Base-by-base conservation (phyloP, 2,113 vertebrate genomes). In the Corapipo altera region DNA sequence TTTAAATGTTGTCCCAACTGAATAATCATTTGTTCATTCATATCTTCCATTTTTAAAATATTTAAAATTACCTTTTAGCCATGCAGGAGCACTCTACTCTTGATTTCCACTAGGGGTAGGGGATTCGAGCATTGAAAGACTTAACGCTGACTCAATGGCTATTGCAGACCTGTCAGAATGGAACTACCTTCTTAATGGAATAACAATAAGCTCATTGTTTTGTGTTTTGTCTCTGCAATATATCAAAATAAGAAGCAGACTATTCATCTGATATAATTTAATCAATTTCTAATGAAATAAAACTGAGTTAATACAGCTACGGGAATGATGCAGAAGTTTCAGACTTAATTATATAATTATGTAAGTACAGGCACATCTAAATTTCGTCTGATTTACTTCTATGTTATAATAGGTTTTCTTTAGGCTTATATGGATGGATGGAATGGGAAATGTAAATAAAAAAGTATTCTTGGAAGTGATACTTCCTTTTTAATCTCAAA, bases 161-260 rank as follows among this genome's bases (percentile, higher is more conserved):
- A 9, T 41, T 86, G 33, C 39, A 91, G 64, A 80, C 3, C 26
- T 44, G 20, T 28, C 62, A 82, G 59, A 94, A 80, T 18, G 21
- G 43, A 88, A 18, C 11, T 33, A 37, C 28, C 8, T 55, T 74
- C 71, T 52, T 16, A 61, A 52, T 69, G 21, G 48, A 67, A 79
- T 39, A 8, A 44, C 24, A 0, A 0, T 27, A 62, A 88, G 2
- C 20, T 65, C 26, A 23, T 35, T 6, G 17, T 33, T 85, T 84
- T 69, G 8, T 85, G 24, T 59, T 87, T 82, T 94, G 39, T 49
- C 61, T 69, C 37, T 91, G 44, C 14, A 58, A 24, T 49, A 27
- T 5, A 3, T 52, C 54, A 89, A 89, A 91, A 82, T 66, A 21
- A 79, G 75, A 92, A 32, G 6, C 33, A 80, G 35, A 35, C 12